Base-by-base conservation (phyloP, 2,888 invertebrate genomes). In the Drosophila recens region DNA sequence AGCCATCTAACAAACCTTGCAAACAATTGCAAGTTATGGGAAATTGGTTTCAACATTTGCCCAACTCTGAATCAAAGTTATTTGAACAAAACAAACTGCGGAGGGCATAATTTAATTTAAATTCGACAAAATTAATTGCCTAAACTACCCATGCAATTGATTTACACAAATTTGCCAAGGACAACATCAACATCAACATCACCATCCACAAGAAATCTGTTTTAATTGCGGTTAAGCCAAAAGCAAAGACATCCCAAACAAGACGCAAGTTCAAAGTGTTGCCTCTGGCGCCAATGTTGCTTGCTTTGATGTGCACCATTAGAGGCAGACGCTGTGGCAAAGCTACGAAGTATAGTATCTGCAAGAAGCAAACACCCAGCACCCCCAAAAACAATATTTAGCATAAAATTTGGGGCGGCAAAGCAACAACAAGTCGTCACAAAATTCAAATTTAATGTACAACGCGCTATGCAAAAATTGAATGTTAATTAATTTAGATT, bases 131-230 rank as follows among this genome's bases (percentile, higher is more conserved):
- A 79, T 82, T 85, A 85, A 86, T 87, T 85, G 88, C 79, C 79
- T 73, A 73, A 87, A 79, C 80, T 80, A 82, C 80, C 67, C 79
- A 76, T 70, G 58, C 80, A 87, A 85, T 85, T 85, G 84, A 86
- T 88, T 85, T 86, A 82, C 82, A 79, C 84, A 82, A 87, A 87
- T 87, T 85, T 80, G 51, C 76, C 67, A 86, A 85, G 73, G 88
- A 88, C 88, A 86, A 79, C 74, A 82, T 80, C 71, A 86, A 79
- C 74, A 82, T 80, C 71, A 74, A 73, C 67, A 72, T 68, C 72
- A 75, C 75, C 87, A 83, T 30, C 30, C 8, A 30, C 30, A 79
- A 34, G 81, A 88, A 84, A 87, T 86, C 84, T 75, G 78, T 79
- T 82, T 86, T 87, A 87, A 86, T 86, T 89, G 86, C 77, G 84